Base-by-base conservation (phyloP, 2,113 vertebrate genomes). In the Malurus alboscapulatus region DNA sequence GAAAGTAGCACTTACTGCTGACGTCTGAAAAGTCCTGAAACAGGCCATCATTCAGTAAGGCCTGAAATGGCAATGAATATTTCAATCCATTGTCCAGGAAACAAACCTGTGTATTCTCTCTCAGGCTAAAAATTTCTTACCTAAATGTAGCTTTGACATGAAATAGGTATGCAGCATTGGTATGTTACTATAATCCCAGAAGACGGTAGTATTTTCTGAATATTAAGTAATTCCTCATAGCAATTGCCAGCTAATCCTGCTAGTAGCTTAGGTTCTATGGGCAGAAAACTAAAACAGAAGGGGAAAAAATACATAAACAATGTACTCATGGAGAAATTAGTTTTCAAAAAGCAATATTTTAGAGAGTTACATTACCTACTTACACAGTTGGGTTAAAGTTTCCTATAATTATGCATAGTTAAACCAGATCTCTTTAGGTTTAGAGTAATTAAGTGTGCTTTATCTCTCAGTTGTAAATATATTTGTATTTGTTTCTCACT, bases 1-100 rank as follows among this genome's bases (percentile, higher is more conserved):
- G 91, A 95, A 95, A 94, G 84, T 50, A 88, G 55, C 78, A 67
- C 74, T 93, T 87, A 48, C 20, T 92, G 74, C 76, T 96, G 89
- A 92, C 14, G 9, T 90, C 71, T 87, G 83, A 55, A 80, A 88
- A 73, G 62, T 90, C 59, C 71, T 65, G 78, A 91, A 89, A 87
- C 2, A 10, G 81, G 42, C 75, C 69, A 89, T 91, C 74, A 79
- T 73, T 93, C 92, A 89, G 34, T 44, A 88, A 45, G 58, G 89
- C 84, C 81, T 85, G 73, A 92, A 87, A 84, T 84, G 84, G 40
- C 83, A 94, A 27, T 20, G 66, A 79, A 18, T 84, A 62, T 88
- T 87, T 89, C 50, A 69, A 27, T 34, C 38, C 38, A 66, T 58
- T 85, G 47, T 85, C 87, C 84, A 87, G 91, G 81, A 93, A 91